phyloP scores from a whole-genome alignment of 2,888 invertebrate genomes.

The Spodoptera exigua region DNA sequence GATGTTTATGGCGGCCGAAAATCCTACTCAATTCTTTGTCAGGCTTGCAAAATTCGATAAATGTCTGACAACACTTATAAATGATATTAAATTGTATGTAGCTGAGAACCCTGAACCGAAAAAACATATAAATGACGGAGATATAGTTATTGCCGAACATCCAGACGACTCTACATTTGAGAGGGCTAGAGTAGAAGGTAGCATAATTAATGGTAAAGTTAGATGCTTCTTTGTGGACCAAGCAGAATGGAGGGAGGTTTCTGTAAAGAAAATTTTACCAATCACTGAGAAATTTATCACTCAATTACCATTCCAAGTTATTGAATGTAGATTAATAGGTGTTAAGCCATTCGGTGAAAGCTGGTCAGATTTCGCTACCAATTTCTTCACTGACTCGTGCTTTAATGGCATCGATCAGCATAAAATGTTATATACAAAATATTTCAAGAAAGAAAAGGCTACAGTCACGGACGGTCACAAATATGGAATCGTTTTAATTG shows the following conservation, averaged over 20 bases:
- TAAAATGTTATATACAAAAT: conserved; percentile 82
- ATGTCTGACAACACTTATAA: conserved; percentile 74
- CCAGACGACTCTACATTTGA: conserved; percentile 79
- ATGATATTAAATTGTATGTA: conserved; percentile 79
- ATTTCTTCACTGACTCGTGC: conserved; percentile 85
- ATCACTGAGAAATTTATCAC: conserved; percentile 85
- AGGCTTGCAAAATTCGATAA: conserved; percentile 82
- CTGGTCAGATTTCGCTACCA: conserved; percentile 87
- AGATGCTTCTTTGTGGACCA: conserved; percentile 91
- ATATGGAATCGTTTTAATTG: conserved; percentile 85
- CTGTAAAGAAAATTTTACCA: conserved; percentile 76
- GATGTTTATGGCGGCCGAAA: conserved; percentile 79
- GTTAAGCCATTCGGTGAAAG: conserved; percentile 79
- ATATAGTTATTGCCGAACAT: conserved; percentile 86
- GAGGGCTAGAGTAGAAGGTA: conserved; percentile 81
- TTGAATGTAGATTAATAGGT: conserved; percentile 90
- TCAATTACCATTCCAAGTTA: conserved; percentile 90
- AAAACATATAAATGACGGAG: conserved; percentile 70
- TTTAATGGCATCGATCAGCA: conserved; percentile 72
- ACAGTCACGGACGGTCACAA: conserved; percentile 79
- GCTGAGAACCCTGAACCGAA: conserved; percentile 61
- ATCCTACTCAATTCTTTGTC: conserved; percentile 85
- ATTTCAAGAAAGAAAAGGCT: conserved; percentile 76
- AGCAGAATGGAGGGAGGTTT: conserved; percentile 87
- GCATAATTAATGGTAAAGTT: conserved; percentile 74